A percentile compares a stretch with the other conserved stretches of the same genome.
Evolutionary conservation across 37 sponge, comb jelly and placozoan genomes (phyloP).

Genomic region (Beroe forskalii): DNA sequence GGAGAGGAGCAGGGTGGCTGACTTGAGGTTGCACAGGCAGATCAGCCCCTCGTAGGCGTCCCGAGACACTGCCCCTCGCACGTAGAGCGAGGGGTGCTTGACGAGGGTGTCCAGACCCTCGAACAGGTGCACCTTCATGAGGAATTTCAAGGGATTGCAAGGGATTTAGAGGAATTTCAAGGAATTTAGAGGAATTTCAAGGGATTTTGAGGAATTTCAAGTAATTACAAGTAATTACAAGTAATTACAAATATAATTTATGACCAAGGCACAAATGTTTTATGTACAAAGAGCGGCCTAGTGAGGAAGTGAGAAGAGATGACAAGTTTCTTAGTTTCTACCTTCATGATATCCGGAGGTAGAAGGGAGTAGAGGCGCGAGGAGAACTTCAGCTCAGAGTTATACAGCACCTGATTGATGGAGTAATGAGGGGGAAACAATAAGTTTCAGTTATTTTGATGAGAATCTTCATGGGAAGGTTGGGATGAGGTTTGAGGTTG

Average conservation of each 20-base stretch:
- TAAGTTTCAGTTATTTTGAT: neutral
- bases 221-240: no score
- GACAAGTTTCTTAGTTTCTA: no score
- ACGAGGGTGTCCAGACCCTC: slow-evolving; percentile 70
- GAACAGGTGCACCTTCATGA: slow-evolving; percentile 68
- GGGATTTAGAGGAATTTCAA: no score
- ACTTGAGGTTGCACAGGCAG: slow-evolving; percentile 69
- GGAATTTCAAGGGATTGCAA: no score
- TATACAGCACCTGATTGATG: slow-evolving; percentile 74
- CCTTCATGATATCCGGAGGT: slow-evolving; percentile 78
- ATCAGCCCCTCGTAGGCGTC: slow-evolving; percentile 73
- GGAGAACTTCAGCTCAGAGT: slow-evolving; percentile 80
- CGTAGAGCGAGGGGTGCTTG: slow-evolving; percentile 71
- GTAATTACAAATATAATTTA: no score
- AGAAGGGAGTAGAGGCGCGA: slow-evolving; percentile 77
- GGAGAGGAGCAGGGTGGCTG: slow-evolving; percentile 1
- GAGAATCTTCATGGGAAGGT: neutral
- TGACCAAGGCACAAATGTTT: no score
- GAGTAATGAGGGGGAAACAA: neutral
- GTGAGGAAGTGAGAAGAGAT: no score
- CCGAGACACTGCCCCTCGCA: slow-evolving; percentile 67
- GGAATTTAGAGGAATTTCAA: no score
- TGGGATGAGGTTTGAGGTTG: no score
- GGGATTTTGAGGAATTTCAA: no score
- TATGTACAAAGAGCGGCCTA: no score